Percentiles rank a stretch among this genome's conserved stretches.
Conservation (phyloP, 2,888 invertebrate species). For the Ormyrus nitidulus region DNA sequence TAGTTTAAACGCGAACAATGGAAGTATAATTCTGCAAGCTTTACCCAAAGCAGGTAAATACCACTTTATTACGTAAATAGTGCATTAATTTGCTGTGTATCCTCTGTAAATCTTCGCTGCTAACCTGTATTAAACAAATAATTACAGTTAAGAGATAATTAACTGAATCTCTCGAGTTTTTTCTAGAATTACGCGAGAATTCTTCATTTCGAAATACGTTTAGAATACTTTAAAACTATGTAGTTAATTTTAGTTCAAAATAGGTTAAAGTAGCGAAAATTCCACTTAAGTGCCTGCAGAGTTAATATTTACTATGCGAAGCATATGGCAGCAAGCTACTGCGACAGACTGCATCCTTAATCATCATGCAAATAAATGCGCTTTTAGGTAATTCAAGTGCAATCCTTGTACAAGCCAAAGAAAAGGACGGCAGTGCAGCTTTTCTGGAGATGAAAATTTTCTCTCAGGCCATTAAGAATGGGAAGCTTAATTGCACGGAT, state of each 20-base stretch:
- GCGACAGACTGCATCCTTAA: neutral
- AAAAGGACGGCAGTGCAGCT: conserved; percentile 62
- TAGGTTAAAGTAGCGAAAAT: too few relatives aligned
- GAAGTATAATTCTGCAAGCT: conserved; percentile 59
- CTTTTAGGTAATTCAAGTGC: conserved; percentile 53
- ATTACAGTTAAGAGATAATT: too few relatives aligned
- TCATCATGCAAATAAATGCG: conserved; percentile 15
- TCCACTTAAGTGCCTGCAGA: neutral
- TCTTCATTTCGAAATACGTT: too few relatives aligned
- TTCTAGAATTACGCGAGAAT: too few relatives aligned
- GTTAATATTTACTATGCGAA: neutral
- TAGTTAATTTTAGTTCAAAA: too few relatives aligned
- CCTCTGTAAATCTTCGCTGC: too few relatives aligned
- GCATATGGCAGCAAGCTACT: neutral
- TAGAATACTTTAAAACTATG: too few relatives aligned
- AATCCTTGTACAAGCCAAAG: conserved; percentile 57
- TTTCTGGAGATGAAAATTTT: conserved; percentile 67
- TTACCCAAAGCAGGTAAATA: conserved; percentile 64
- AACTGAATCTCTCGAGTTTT: too few relatives aligned
- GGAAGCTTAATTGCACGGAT: conserved; percentile 66
- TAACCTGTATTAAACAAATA: too few relatives aligned
- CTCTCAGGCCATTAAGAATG: conserved; percentile 59
- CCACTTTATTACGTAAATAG: too few relatives aligned
- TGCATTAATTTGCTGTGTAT: too few relatives aligned
- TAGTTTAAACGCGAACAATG: conserved; percentile 56